Evolutionary conservation across 2,797 vertebrate species (phyloP).

Genomic region (Erethizon dorsatum): DNA sequence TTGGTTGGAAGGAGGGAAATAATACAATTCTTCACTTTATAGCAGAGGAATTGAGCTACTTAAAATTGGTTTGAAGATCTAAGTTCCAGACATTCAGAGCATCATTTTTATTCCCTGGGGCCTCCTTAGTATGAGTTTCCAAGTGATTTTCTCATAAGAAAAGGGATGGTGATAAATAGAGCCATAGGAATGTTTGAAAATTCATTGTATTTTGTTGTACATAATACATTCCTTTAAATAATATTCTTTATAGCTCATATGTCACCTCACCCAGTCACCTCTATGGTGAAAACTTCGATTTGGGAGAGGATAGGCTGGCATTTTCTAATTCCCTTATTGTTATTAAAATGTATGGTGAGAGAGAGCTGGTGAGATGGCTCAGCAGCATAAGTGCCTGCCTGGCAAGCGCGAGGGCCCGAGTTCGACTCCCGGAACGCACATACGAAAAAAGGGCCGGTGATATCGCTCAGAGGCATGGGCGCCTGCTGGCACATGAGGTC

Average conservation of each 20-base stretch:
- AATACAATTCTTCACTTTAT: not conserved
- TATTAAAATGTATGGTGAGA: constrained; percentile 42
- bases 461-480: too few species aligned
- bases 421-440: too few species aligned
- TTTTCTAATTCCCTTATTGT: not conserved
- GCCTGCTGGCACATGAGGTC: too few species aligned
- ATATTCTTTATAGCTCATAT: not conserved
- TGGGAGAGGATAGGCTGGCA: constrained; percentile 30
- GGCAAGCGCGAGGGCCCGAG: too few species aligned
- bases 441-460: too few species aligned
- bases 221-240: constrained; percentile 66
- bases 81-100: not conserved
- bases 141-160: constrained; percentile 52
- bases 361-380: too few species aligned
- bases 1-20: not conserved
- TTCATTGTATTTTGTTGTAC: constrained; percentile 57
- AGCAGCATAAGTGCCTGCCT: too few species aligned
- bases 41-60: not conserved
- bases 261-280: not conserved
- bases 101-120: not conserved
- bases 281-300: constrained; percentile 26
- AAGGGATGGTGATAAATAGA: constrained; percentile 53
- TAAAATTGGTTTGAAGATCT: constrained; percentile 15
- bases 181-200: constrained; percentile 1
- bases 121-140: constrained; percentile 14